These are phyloP conservation scores for Ganaspis brasiliensis DNA, from an alignment of 2,888 invertebrate species.

Conservation along the genomic window DNA sequence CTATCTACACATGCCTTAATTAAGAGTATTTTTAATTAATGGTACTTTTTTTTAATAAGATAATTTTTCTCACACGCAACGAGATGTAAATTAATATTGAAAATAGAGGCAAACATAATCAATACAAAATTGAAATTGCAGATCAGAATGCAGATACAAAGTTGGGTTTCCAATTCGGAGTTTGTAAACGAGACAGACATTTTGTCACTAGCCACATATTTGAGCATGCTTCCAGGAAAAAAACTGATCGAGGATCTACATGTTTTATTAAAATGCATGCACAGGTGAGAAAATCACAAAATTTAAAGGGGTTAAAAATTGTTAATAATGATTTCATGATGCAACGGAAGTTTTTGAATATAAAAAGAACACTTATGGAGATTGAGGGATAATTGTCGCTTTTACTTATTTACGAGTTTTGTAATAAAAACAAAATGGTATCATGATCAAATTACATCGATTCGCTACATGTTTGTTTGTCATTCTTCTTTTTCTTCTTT, in stretches of 20 bases:
- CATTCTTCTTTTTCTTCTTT: conserved; percentile 38
- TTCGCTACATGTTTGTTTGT: conserved; percentile 72
- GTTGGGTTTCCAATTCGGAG: conserved; percentile 74
- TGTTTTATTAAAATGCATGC: conserved; percentile 75
- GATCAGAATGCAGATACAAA: conserved; percentile 76
- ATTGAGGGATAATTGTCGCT: conserved; percentile 66
- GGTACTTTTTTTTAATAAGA: conserved; percentile 22
- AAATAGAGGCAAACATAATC: conserved; percentile 50
- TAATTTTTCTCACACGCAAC: conserved; percentile 39
- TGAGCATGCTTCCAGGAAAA: conserved; percentile 76
- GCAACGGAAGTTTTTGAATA: conserved; percentile 27
- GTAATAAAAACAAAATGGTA: conserved; percentile 72
- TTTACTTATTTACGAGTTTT: conserved; percentile 66
- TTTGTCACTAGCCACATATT: conserved; percentile 76
- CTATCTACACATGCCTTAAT: conserved; percentile 40
- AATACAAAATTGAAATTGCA: conserved; percentile 57
- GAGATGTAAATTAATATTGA: conserved; percentile 7
- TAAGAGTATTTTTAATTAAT: conserved; percentile 20
- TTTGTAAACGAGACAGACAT: conserved; percentile 76
- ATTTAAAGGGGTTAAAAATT: not conserved
- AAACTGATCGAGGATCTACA: conserved; percentile 76
- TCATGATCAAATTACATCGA: conserved; percentile 72
- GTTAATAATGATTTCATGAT: not conserved
- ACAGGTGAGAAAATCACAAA: conserved; percentile 67
- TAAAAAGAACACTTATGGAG: conserved; percentile 56